Percentiles rank a stretch among this genome's conserved stretches.
phyloP scores from a whole-genome alignment of 2,888 invertebrate genomes.

The Odiellus spinosus region DNA sequence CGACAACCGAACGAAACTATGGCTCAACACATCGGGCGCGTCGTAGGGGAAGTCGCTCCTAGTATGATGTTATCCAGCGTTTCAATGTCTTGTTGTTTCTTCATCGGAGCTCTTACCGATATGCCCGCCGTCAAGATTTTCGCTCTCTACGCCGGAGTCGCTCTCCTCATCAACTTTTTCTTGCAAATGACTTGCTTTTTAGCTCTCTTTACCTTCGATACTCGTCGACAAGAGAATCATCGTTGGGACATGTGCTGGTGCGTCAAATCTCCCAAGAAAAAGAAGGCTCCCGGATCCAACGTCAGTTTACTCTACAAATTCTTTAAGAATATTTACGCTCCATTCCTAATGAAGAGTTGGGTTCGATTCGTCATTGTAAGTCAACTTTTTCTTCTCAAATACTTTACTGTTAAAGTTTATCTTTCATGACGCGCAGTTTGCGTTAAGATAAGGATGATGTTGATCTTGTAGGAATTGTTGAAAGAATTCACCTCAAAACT shows the following conservation, averaged over 20 bases:
- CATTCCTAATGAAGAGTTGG: conserved; percentile 57
- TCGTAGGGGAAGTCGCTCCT: conserved; percentile 85
- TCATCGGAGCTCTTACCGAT: conserved; percentile 79
- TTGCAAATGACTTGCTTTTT: conserved; percentile 94
- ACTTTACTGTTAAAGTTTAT: too few relatives aligned
- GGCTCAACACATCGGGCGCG: conserved; percentile 73
- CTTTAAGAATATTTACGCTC: conserved; percentile 73
- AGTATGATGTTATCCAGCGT: conserved; percentile 87
- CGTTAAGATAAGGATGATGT: too few relatives aligned
- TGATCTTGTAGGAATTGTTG: too few relatives aligned
- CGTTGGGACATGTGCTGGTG: conserved; percentile 74
- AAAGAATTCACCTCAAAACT: too few relatives aligned
- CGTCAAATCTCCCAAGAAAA: conserved; percentile 32
- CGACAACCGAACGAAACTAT: conserved; percentile 56
- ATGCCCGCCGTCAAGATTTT: conserved; percentile 98
- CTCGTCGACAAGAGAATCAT: conserved; percentile 49
- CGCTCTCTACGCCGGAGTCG: conserved; percentile 90
- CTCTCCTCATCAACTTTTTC: conserved; percentile 82
- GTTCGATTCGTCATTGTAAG: conserved; percentile 39
- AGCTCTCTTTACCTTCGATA: conserved; percentile 71
- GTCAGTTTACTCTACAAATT: conserved; percentile 57
- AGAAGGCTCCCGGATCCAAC: conserved; percentile 29
- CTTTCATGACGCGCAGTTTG: too few relatives aligned
- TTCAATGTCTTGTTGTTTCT: conserved; percentile 92
- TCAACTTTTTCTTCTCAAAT: neutral